phyloP scores from a whole-genome alignment of 2,888 invertebrate genomes.

The Phasia obesa region DNA sequence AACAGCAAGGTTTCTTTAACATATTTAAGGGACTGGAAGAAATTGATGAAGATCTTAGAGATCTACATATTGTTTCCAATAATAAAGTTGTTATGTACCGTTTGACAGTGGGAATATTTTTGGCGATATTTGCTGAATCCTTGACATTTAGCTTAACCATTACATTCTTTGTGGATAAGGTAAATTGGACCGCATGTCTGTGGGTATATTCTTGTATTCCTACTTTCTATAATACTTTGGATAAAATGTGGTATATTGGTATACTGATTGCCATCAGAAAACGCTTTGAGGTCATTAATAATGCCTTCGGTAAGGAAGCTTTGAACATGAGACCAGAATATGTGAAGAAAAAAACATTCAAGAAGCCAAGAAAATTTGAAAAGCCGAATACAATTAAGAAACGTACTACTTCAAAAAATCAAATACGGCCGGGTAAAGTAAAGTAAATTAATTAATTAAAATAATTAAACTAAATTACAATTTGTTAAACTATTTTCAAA shows the following conservation, averaged over 20 bases:
- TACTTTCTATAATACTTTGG: conserved; percentile 78
- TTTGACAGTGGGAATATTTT: conserved; percentile 75
- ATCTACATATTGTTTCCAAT: conserved; percentile 77
- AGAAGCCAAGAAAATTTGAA: not conserved
- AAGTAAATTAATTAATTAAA: not conserved
- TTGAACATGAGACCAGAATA: conserved; percentile 71
- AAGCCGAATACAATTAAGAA: conserved; percentile 2
- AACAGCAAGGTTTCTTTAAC: conserved; percentile 76
- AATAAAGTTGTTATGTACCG: conserved; percentile 75
- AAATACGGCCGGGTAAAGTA: conserved; percentile 59
- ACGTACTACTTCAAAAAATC: conserved; percentile 8
- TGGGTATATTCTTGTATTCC: conserved; percentile 79
- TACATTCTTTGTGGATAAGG: conserved; percentile 74
- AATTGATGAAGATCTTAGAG: conserved; percentile 79
- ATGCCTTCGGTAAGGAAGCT: conserved; percentile 74
- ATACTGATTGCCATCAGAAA: conserved; percentile 78
- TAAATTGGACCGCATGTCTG: conserved; percentile 74
- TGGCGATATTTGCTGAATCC: conserved; percentile 76
- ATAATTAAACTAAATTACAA: not conserved
- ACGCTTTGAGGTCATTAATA: conserved; percentile 77
- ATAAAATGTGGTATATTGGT: conserved; percentile 81
- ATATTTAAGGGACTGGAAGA: conserved; percentile 78
- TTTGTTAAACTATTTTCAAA: not conserved
- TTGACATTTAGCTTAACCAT: conserved; percentile 75
- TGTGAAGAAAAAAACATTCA: not conserved